A percentile compares a stretch with the other conserved stretches of the same genome.
Evolutionary conservation across 2,888 invertebrate genomes (phyloP).

Genomic region (Ceraclea dissimilis): DNA sequence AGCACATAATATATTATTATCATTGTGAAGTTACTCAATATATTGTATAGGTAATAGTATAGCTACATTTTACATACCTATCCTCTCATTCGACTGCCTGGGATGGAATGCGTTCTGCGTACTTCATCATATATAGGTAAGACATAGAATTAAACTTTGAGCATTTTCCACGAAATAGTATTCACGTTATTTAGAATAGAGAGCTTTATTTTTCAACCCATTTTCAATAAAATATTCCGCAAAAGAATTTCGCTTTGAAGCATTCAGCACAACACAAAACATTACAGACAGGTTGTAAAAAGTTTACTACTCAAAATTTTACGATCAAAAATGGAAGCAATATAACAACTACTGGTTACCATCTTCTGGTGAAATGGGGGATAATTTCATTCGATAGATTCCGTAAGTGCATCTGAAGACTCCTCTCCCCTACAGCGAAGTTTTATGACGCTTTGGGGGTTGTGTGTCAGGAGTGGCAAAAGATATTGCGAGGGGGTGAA

Average conservation of each 20-base stretch:
- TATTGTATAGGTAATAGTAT: too few relatives aligned
- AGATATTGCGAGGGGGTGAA: conserved; percentile 7
- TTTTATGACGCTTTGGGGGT: conserved; percentile 5
- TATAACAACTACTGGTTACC: neutral
- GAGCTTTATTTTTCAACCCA: neutral
- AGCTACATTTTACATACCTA: too few relatives aligned
- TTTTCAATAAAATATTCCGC: neutral
- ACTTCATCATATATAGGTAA: too few relatives aligned
- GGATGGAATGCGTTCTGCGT: too few relatives aligned
- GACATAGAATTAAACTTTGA: too few relatives aligned
- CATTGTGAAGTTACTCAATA: too few relatives aligned
- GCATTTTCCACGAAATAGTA: too few relatives aligned
- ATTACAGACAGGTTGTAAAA: conserved; percentile 1
- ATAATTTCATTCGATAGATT: conserved; percentile 22
- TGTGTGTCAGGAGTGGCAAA: conserved; percentile 1
- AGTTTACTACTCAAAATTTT: conserved; percentile 1
- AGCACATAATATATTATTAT: too few relatives aligned
- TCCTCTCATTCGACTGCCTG: too few relatives aligned
- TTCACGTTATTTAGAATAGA: too few relatives aligned
- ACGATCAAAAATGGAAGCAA: neutral
- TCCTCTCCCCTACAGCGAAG: conserved; percentile 12
- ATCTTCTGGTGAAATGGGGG: neutral
- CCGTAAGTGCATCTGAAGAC: conserved; percentile 23
- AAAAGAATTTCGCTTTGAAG: neutral
- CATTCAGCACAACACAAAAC: neutral